These are phyloP conservation scores for Hydrochoerus hydrochaeris DNA, from an alignment of 2,113 vertebrate genomes.

Conservation along the genomic window DNA sequence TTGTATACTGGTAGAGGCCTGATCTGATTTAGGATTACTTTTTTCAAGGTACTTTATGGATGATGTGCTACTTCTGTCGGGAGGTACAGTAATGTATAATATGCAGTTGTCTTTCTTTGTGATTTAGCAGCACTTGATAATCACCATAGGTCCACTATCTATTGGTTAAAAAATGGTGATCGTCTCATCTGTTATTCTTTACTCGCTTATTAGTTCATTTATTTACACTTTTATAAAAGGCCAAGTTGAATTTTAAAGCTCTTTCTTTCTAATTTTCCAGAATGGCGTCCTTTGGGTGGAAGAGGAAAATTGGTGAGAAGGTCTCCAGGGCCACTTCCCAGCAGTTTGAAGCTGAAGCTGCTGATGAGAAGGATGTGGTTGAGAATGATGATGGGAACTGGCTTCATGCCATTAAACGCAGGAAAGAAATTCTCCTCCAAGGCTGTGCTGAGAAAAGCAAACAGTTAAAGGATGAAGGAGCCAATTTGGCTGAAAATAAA, in stretches of 20 bases:
- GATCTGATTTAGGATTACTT: not conserved
- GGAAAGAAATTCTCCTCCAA: conserved; percentile 89
- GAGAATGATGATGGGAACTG: conserved; percentile 87
- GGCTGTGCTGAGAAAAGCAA: conserved; percentile 90
- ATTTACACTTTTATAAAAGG: not conserved
- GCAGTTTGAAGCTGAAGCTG: conserved; percentile 93
- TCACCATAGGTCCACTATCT: not conserved
- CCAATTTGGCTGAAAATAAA: conserved; percentile 90
- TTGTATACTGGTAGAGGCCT: not conserved
- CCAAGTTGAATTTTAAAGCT: conserved; percentile 21
- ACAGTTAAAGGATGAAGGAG: conserved; percentile 93
- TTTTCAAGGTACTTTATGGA: not conserved
- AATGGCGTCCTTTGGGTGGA: conserved; percentile 99
- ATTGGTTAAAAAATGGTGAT: not conserved
- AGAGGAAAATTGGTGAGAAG: conserved; percentile 95
- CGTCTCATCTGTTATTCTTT: not conserved
- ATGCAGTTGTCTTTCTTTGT: not conserved
- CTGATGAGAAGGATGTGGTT: conserved; percentile 78
- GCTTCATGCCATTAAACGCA: conserved; percentile 90
- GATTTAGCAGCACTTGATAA: not conserved
- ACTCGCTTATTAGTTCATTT: not conserved
- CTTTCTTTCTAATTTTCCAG: conserved; percentile 62
- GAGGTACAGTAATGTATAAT: not conserved
- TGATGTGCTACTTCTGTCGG: not conserved
- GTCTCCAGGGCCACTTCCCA: conserved; percentile 93